These are phyloP conservation scores for Montipora capricornis DNA, from an alignment of 64 coral and sea anemone genomes.

Conservation along the genomic window DNA sequence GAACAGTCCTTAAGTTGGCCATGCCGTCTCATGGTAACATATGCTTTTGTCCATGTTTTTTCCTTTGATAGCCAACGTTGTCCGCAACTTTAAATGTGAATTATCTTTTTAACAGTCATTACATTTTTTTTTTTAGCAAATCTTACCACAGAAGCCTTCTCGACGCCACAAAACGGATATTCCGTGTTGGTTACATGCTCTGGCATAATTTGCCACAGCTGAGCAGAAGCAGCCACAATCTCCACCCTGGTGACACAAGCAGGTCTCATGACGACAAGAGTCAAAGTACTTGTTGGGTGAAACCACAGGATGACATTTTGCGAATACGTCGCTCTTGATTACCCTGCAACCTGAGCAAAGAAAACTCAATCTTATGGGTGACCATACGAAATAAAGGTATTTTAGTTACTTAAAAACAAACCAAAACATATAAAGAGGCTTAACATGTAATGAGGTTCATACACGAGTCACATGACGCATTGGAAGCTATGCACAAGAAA, in stretches of 20 bases:
- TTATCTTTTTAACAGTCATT: no score
- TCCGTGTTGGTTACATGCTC: conserved; percentile 85
- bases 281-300: conserved; percentile 71
- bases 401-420: no score
- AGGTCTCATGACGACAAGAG: conserved; percentile 86
- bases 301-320: conserved; percentile 76
- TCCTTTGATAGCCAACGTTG: no score
- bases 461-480: no score
- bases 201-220: conserved; percentile 85
- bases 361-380: not conserved
- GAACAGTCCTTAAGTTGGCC: no score
- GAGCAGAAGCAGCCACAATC: conserved; percentile 95
- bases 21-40: not conserved
- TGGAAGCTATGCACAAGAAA: no score
- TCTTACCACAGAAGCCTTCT: conserved; percentile 99
- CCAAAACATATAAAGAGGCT: no score
- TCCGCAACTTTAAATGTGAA: no score
- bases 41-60: not conserved
- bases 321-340: conserved; percentile 78
- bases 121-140: not conserved
- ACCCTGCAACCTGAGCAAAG: conserved; percentile 76
- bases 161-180: conserved; percentile 85
- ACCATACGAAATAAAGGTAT: no score
- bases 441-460: no score
- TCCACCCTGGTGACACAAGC: conserved; percentile 80